phyloP scores from a whole-genome alignment of 35 echinoderm and acorn worm genomes.

The Stichopus chloronotus region DNA sequence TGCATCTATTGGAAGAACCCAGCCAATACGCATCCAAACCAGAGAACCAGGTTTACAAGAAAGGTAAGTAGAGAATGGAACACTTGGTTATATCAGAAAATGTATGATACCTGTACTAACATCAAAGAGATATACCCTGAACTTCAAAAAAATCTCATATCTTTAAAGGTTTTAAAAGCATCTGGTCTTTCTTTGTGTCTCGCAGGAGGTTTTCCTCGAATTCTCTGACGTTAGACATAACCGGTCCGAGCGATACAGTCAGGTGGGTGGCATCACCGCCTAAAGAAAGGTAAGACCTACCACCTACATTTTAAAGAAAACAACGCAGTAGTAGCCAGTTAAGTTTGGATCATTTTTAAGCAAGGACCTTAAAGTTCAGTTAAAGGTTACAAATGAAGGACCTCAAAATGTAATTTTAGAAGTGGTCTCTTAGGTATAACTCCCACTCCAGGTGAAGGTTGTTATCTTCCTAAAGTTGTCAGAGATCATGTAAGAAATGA shows the following conservation, averaged over 20 bases:
- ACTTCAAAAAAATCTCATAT: no score
- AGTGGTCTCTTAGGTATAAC: no score
- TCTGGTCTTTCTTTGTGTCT: conserved; percentile 18
- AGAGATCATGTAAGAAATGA: no score
- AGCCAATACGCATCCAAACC: conserved; percentile 89
- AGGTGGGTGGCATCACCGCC: conserved; percentile 85
- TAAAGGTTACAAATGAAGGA: no score
- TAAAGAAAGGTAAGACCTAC: conserved; percentile 73
- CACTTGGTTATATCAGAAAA: background rate
- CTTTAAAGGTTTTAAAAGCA: no score
- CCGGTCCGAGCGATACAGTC: conserved; percentile 68
- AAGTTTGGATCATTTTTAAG: no score
- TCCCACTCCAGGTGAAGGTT: no score
- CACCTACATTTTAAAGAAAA: background rate
- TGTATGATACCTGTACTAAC: background rate
- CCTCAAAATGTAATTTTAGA: no score
- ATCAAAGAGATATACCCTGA: no score
- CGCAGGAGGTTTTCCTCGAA: conserved; percentile 76
- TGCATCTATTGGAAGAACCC: conserved; percentile 74
- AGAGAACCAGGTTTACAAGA: conserved; percentile 80
- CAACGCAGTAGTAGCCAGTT: no score
- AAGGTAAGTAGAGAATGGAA: conserved; percentile 59
- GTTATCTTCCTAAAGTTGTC: no score
- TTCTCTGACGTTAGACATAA: conserved; percentile 87
- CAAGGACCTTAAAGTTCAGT: no score